Evolutionary conservation across 1,140 invertebrate species (phyloP).

Genomic region (Parapsyche elsis): DNA sequence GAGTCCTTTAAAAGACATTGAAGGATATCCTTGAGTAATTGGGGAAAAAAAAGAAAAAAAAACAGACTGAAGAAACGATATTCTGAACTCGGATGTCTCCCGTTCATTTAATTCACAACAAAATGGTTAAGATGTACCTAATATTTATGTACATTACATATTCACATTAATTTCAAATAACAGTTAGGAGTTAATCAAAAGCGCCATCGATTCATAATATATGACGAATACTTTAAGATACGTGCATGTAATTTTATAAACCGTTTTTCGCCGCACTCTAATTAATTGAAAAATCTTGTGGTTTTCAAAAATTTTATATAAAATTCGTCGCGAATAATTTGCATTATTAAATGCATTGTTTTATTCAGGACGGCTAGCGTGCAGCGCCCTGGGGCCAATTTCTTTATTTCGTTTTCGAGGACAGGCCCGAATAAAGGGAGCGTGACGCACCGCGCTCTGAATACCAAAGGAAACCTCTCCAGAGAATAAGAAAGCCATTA

Average conservation of each 20-base stretch:
- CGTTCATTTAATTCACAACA: too few relatives aligned
- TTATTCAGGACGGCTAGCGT: slow-evolving; percentile 32
- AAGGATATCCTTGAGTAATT: slow-evolving; percentile 44
- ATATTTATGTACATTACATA: too few relatives aligned
- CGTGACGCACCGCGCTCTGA: slow-evolving; percentile 39
- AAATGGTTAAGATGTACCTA: too few relatives aligned
- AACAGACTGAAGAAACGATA: neutral
- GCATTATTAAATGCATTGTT: slow-evolving; percentile 34
- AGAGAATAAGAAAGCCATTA: slow-evolving; percentile 54
- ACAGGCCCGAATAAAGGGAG: slow-evolving; percentile 34
- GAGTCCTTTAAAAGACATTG: slow-evolving; percentile 33
- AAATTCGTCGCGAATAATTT: neutral
- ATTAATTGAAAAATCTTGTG: too few relatives aligned
- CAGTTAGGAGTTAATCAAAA: too few relatives aligned
- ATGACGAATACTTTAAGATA: too few relatives aligned
- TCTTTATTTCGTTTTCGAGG: slow-evolving; percentile 40
- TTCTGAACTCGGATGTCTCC: neutral
- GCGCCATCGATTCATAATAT: too few relatives aligned
- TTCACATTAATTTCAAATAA: too few relatives aligned
- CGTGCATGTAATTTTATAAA: too few relatives aligned
- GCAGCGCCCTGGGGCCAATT: slow-evolving; percentile 33
- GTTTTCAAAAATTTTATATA: too few relatives aligned
- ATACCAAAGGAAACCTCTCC: slow-evolving; percentile 40
- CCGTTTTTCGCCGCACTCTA: too few relatives aligned
- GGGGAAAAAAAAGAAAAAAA: slow-evolving; percentile 30